Evolutionary conservation across 1,140 invertebrate genomes (phyloP).

Genomic region (Agrypnia vestita): DNA sequence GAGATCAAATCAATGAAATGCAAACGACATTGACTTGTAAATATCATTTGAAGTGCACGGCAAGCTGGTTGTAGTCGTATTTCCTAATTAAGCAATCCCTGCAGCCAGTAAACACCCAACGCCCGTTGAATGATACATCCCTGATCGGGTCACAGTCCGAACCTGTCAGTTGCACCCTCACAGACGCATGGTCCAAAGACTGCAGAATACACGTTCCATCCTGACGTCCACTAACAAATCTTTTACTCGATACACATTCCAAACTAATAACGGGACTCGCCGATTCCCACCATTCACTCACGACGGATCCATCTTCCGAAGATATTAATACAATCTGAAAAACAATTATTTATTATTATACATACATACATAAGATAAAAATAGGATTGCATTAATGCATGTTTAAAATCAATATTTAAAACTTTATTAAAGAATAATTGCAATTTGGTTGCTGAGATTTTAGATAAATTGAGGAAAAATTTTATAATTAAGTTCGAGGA

Average conservation of each 20-base stretch:
- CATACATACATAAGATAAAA: background rate
- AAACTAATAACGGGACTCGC: constrained; percentile 70
- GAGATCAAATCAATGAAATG: too few species aligned
- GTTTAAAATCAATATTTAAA: background rate
- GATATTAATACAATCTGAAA: constrained; percentile 66
- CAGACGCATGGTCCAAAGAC: constrained; percentile 64
- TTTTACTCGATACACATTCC: constrained; percentile 64
- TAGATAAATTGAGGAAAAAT: too few species aligned
- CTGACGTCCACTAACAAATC: constrained; percentile 71
- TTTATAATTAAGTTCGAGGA: too few species aligned
- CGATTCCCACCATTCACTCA: constrained; percentile 69
- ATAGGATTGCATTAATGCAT: constrained; percentile 11
- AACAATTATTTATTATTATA: constrained; percentile 4
- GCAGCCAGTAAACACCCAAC: constrained; percentile 74
- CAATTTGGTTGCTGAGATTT: too few species aligned
- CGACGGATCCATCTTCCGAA: constrained; percentile 63
- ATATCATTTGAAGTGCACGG: constrained; percentile 49
- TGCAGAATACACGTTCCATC: constrained; percentile 76
- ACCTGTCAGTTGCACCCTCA: constrained; percentile 77
- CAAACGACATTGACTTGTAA: background rate
- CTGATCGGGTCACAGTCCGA: constrained; percentile 81
- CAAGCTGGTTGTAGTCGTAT: constrained; percentile 65
- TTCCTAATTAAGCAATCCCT: constrained; percentile 75
- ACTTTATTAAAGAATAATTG: too few species aligned
- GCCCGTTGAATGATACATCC: constrained; percentile 73